These are phyloP conservation scores for Pangasius mekongensis DNA, from an alignment of 2,797 vertebrate genomes.

Conservation along the genomic window DNA sequence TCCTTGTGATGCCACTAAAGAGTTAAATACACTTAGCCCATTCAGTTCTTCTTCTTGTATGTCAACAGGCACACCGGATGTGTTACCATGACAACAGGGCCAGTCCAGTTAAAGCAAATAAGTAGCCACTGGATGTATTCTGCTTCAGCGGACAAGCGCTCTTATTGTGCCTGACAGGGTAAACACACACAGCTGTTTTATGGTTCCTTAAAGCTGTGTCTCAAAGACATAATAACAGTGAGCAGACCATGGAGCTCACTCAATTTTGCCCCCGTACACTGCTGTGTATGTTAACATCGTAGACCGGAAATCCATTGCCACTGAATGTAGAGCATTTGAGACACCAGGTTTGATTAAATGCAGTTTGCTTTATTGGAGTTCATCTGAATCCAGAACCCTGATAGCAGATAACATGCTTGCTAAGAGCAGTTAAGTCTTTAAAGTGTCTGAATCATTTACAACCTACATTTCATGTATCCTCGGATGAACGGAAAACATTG, in stretches of 20 bases:
- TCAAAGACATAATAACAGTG: conserved; percentile 24
- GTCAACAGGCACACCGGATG: conserved; percentile 68
- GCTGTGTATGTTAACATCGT: neutral
- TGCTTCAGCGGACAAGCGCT: conserved; percentile 41
- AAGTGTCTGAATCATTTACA: neutral
- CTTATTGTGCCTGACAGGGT: conserved; percentile 38
- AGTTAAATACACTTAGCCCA: conserved; percentile 44
- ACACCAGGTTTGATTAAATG: neutral
- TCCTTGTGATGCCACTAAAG: conserved; percentile 12
- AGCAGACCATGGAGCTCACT: conserved; percentile 31
- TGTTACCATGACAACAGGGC: conserved; percentile 74
- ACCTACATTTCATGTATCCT: neutral
- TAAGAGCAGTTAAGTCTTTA: neutral
- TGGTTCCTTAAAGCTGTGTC: conserved; percentile 27
- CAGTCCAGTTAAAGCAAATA: conserved; percentile 74
- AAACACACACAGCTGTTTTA: conserved; percentile 55
- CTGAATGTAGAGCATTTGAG: neutral
- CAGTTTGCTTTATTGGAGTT: neutral
- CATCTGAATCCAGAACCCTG: neutral
- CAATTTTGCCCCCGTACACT: conserved; percentile 6
- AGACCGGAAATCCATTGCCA: too few relatives aligned
- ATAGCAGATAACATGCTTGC: neutral
- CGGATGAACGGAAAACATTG: neutral
- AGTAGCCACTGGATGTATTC: conserved; percentile 51
- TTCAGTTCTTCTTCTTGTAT: conserved; percentile 58